phyloP scores from a whole-genome alignment of 2,797 vertebrate species.

The Poeciliopsis infans region DNA sequence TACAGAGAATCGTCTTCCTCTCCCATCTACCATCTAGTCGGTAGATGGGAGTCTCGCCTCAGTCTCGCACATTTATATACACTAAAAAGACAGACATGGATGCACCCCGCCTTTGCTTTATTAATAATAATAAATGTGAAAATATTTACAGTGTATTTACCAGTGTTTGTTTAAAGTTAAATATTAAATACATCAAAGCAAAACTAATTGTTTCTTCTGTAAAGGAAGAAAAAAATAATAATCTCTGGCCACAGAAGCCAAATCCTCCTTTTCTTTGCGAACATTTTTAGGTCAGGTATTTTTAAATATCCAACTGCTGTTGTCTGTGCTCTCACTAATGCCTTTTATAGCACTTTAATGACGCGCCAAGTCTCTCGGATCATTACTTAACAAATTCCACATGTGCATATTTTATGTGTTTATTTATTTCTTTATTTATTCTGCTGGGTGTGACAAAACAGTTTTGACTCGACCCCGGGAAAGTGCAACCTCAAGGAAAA shows the following conservation, averaged over 20 bases:
- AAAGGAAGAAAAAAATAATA: constrained; percentile 35
- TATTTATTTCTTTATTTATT: constrained; percentile 16
- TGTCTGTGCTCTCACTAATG: constrained; percentile 33
- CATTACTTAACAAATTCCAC: constrained; percentile 42
- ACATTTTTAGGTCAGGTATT: constrained; percentile 65
- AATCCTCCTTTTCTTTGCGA: constrained; percentile 24
- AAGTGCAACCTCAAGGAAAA: constrained; percentile 57
- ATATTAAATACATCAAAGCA: constrained; percentile 31
- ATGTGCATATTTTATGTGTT: background rate
- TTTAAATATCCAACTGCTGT: constrained; percentile 35
- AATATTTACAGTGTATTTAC: constrained; percentile 5
- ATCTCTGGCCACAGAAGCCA: constrained; percentile 41
- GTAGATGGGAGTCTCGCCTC: no score
- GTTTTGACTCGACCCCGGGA: constrained; percentile 56
- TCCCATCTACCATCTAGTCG: constrained; percentile 52
- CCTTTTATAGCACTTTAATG: constrained; percentile 60
- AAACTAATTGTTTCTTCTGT: constrained; percentile 41
- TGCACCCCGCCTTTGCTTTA: constrained; percentile 29
- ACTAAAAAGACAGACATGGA: constrained; percentile 3
- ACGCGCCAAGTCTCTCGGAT: constrained; percentile 42
- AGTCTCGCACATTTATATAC: constrained; percentile 22
- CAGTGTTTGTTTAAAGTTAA: constrained; percentile 27
- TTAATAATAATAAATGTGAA: constrained; percentile 23
- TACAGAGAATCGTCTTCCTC: constrained; percentile 52
- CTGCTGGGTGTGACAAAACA: constrained; percentile 25